Evolutionary conservation across 2,797 vertebrate species (phyloP), one percentile per base, ranked within the genome.

Genomic region (Falco berigora): DNA sequence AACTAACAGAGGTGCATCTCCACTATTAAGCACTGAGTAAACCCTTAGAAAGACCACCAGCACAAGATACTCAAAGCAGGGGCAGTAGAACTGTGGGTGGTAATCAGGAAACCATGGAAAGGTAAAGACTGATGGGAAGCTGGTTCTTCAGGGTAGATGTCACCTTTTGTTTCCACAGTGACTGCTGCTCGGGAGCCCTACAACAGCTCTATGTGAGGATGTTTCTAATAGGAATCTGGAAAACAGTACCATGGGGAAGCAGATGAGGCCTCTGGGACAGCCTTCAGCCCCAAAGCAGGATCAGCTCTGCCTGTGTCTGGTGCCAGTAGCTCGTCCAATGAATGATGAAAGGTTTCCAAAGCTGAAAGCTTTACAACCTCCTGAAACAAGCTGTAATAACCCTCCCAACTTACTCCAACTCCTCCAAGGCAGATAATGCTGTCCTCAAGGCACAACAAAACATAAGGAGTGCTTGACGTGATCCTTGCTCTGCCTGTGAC

Each of bases 151-250:
- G 47, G 17, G 20, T 53, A 42, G 44, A n/a, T 34, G 32, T 50
- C 66, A 67, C 4, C 7, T 76, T 93, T 40, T 30, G 24, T 93
- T 92, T 87, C 32, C n/a, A 75, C 32, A 24, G 36, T 32, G 19
- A 40, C 46, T 49, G 8, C 17, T 67, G 18, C 25, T 50, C 0
- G 0, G 15, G 40, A 36, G 14, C 7, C 17, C 34, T 55, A 34
- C 25, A 49, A 46, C 56, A 87, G 67, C 28, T 71, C 59, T 40
- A 13, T 44, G 24, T 30, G 61, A 76, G 32, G 27, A n/a, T 74
- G 46, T 6, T 84, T 63, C 52, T 53, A 63, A 50, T 1, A 71
- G n/a, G 67, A 66, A 50, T 15, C 67, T 47, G 24, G 24, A 71
- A 80, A 93, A 71, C 11, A 58, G 15, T 38, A 20, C 34, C 15